Evolutionary conservation across 2,113 vertebrate genomes (phyloP), one percentile per base, ranked within the genome.

Genomic region (Heliornis fulica): DNA sequence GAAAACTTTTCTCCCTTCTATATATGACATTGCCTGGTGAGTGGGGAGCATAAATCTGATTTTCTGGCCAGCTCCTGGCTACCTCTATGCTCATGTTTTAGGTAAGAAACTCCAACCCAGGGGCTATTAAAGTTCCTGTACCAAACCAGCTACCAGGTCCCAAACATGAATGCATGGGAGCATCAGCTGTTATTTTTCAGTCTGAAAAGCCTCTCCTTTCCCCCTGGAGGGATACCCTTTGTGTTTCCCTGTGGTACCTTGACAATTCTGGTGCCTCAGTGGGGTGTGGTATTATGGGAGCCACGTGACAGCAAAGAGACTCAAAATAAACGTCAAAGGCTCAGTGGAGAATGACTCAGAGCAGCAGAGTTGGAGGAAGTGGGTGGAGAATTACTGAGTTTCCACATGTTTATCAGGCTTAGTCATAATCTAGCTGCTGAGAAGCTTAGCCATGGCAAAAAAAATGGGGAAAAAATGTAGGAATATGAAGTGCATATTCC

Each of bases 371-470:
- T 96, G 95, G 95, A 88, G 86, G 91, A 78, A 89, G 93, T 93
- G 80, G 95, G 95, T 90, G 93, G 89, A 92, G 92, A 90, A 94
- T 90, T 92, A 95, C 80, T 68, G 94, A 96, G 89, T 96, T 95
- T 95, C 95, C 76, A 94, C 93, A 94, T 83, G 89, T 93, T 92
- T 90, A 81, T 83, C 93, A 60, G 83, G 86, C 72, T 96, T 92
- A 97, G 95, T 97, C 95, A 96, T 87, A 94, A 93, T 78, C 83
- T 83, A 71, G 12, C 89, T 97, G 83, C 91, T 89, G 80, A 93
- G 91, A 87, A 97, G 72, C 51, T 56, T 77, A 93, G 40, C 71
- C 56, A 46, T 59, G 72, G 83, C 60, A 94, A 86, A 97, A 86
- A 97, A 90, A 46, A 31, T 25, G 50, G 51, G 43, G 23, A 82